Conservation (phyloP, 2,113 vertebrate species). For the Pomatostomus ruficeps region DNA sequence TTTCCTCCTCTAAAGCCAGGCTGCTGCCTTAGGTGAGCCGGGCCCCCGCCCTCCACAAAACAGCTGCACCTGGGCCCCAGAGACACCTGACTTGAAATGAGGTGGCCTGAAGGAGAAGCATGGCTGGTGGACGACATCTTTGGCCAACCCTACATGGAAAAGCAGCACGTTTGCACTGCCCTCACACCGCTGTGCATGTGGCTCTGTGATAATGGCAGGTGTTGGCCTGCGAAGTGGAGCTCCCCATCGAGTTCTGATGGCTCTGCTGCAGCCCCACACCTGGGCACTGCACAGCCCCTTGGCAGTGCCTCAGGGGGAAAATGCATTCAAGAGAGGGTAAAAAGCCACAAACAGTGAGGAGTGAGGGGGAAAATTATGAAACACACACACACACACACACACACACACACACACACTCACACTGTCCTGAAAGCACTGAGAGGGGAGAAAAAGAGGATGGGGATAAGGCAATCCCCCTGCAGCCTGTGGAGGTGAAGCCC, state of each 20-base stretch:
- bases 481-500: not conserved
- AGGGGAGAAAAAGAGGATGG: not conserved
- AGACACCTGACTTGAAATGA: rapidly evolving
- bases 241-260: rapidly evolving
- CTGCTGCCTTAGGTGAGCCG: rapidly evolving
- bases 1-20: not conserved
- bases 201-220: rapidly evolving
- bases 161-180: rapidly evolving
- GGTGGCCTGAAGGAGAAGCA: not conserved
- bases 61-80: rapidly evolving
- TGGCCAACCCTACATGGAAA: rapidly evolving
- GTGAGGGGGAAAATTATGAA: not conserved
- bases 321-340: rapidly evolving
- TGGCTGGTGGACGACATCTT: rapidly evolving
- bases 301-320: rapidly evolving
- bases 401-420: too few relatives aligned
- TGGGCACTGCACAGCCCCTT: rapidly evolving
- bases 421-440: not conserved
- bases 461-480: not conserved
- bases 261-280: rapidly evolving
- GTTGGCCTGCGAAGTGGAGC: rapidly evolving
- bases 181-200: rapidly evolving
- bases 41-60: rapidly evolving
- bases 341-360: rapidly evolving
- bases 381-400: not conserved